Conservation (phyloP, 2,113 vertebrate species). For the Nicator chloris region DNA sequence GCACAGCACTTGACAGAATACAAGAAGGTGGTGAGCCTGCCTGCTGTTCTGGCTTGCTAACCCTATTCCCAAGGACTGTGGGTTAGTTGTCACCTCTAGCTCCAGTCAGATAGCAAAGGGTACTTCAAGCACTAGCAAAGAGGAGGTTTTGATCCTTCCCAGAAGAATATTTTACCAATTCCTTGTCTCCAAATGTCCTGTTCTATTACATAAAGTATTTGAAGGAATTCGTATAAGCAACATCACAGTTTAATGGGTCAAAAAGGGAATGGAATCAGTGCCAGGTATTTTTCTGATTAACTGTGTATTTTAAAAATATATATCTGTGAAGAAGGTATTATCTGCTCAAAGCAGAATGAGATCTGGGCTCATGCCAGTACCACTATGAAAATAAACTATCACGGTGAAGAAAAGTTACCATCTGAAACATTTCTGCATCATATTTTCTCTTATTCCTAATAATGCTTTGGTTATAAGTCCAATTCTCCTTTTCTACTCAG, state of each 20-base stretch:
- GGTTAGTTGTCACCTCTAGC: slow-evolving; percentile 12
- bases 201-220: not conserved
- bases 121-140: not conserved
- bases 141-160: not conserved
- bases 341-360: slow-evolving; percentile 66
- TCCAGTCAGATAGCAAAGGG: not conserved
- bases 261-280: not conserved
- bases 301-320: not conserved
- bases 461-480: slow-evolving; percentile 73
- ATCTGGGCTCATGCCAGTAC: slow-evolving; percentile 68
- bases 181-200: not conserved
- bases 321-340: not conserved
- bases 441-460: slow-evolving; percentile 75
- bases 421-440: slow-evolving; percentile 74
- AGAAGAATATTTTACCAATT: not conserved
- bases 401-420: slow-evolving; percentile 72
- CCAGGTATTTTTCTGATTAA: not conserved
- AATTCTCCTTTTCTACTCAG: slow-evolving; percentile 78
- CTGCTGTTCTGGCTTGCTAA: slow-evolving; percentile 13
- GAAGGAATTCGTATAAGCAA: not conserved
- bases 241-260: not conserved
- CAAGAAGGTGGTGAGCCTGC: slow-evolving; percentile 29
- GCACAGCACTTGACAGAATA: not conserved
- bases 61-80: not conserved
- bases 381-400: slow-evolving; percentile 74